phyloP scores from a whole-genome alignment of 2,797 vertebrate species.

The Acanthopagrus latus region DNA sequence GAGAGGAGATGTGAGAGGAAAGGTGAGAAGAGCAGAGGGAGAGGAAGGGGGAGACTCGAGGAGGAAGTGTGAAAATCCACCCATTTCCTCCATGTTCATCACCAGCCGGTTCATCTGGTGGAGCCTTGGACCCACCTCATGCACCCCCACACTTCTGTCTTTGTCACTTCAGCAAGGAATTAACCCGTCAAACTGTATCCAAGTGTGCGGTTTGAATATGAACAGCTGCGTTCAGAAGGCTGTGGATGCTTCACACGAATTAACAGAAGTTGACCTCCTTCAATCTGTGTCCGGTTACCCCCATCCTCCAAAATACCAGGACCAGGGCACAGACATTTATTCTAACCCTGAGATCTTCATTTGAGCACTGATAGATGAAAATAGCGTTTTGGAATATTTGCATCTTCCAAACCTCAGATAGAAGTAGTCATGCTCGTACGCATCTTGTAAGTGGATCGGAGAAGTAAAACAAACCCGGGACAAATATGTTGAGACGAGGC shows the following conservation, averaged over 20 bases:
- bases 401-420: not conserved
- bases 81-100: slow-evolving; percentile 66
- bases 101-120: slow-evolving; percentile 41
- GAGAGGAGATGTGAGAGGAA: slow-evolving; percentile 42
- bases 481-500: not conserved
- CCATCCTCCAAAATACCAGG: too few species aligned
- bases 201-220: slow-evolving; percentile 24
- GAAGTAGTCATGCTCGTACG: not conserved
- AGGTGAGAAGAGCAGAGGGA: slow-evolving; percentile 59
- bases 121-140: slow-evolving; percentile 23
- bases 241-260: not conserved
- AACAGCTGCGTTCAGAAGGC: not conserved
- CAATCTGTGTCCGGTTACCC: too few species aligned
- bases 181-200: slow-evolving; percentile 14
- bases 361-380: not conserved
- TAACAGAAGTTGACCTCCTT: too few species aligned
- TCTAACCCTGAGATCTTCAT: not conserved
- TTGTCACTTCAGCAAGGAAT: slow-evolving; percentile 21
- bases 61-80: slow-evolving; percentile 63
- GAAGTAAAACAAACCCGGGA: not conserved
- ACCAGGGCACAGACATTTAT: not conserved
- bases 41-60: slow-evolving; percentile 40
- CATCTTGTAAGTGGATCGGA: slow-evolving; percentile 1
- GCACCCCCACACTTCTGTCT: slow-evolving; percentile 20
- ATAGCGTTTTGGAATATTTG: not conserved